A percentile compares a stretch with the other conserved stretches of the same genome.
These are phyloP conservation scores for Diplogasteroides magnus DNA, from an alignment of 1,140 invertebrate species.

Conservation along the genomic window DNA sequence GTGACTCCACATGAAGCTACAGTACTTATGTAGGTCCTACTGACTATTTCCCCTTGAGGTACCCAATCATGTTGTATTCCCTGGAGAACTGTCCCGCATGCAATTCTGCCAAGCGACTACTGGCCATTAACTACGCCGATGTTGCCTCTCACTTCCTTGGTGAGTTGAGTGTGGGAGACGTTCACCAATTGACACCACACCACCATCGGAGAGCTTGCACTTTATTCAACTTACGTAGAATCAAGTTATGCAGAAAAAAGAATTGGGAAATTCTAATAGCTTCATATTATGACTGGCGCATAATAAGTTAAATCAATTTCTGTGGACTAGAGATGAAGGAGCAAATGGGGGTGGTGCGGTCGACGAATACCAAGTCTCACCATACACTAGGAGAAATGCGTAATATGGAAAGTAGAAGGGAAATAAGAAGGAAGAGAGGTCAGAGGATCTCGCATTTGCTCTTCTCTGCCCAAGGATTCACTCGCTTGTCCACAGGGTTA, in stretches of 20 bases:
- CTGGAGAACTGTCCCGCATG: conserved; percentile 41
- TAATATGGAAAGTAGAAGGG: too few species aligned
- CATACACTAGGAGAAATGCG: too few species aligned
- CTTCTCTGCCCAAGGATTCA: conserved; percentile 95
- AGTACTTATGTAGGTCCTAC: too few species aligned
- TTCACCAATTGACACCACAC: too few species aligned
- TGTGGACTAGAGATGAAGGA: too few species aligned
- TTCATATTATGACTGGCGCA: neutral
- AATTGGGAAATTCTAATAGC: neutral
- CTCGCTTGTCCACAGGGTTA: conserved; percentile 92
- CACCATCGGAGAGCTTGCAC: too few species aligned
- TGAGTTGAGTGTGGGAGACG: neutral
- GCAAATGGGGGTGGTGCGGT: too few species aligned
- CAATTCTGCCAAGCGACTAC: conserved; percentile 4
- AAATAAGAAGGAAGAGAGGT: too few species aligned
- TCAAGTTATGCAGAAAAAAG: neutral
- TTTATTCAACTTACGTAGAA: too few species aligned
- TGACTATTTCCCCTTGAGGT: conserved; percentile 6
- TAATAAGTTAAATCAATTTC: too few species aligned
- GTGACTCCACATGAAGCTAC: too few species aligned
- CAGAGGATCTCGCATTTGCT: conserved; percentile 93
- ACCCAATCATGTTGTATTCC: conserved; percentile 46
- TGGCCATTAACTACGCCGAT: conserved; percentile 35
- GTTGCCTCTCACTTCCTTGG: conserved; percentile 38
- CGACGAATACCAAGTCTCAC: too few species aligned